Evolutionary conservation across 2,888 invertebrate genomes (phyloP).

Genomic region (Campaea margaritaria): DNA sequence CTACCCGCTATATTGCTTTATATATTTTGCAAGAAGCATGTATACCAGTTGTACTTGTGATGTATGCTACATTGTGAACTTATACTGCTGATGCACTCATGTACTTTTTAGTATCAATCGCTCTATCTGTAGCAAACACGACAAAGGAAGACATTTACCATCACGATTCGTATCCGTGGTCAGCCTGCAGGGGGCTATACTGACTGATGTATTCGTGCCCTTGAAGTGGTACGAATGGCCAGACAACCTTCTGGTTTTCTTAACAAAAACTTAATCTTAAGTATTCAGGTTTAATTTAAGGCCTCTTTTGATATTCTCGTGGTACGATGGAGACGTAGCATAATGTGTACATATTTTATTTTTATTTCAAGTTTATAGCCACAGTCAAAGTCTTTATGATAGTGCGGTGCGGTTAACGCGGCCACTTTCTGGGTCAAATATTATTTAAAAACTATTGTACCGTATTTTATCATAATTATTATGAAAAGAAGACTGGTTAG

Average conservation of each 20-base stretch:
- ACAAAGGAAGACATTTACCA: too few relatives aligned
- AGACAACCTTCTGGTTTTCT: conserved; percentile 26
- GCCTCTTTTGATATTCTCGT: not conserved
- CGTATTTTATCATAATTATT: too few relatives aligned
- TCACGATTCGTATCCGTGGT: too few relatives aligned
- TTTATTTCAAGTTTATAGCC: too few relatives aligned
- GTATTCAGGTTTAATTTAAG: conserved; percentile 8
- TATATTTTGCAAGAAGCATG: not conserved
- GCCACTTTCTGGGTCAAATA: too few relatives aligned
- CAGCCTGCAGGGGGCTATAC: too few relatives aligned
- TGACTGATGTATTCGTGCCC: conserved; percentile 23
- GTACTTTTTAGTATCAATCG: not conserved
- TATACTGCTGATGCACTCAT: conserved; percentile 2
- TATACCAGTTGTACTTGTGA: conserved; percentile 3
- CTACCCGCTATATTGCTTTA: conserved; percentile 6
- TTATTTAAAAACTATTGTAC: too few relatives aligned
- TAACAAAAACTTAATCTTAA: conserved; percentile 13
- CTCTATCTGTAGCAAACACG: too few relatives aligned
- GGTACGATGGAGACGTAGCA: not conserved
- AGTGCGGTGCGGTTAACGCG: too few relatives aligned
- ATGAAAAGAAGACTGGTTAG: too few relatives aligned
- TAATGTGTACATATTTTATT: too few relatives aligned
- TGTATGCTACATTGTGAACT: conserved; percentile 8
- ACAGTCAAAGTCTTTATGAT: too few relatives aligned
- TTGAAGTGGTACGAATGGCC: conserved; percentile 25